A percentile compares a stretch with the other conserved stretches of the same genome.
These are phyloP conservation scores for Trachymyrmex septentrionalis DNA, from an alignment of 1,140 invertebrate genomes.

Conservation along the genomic window DNA sequence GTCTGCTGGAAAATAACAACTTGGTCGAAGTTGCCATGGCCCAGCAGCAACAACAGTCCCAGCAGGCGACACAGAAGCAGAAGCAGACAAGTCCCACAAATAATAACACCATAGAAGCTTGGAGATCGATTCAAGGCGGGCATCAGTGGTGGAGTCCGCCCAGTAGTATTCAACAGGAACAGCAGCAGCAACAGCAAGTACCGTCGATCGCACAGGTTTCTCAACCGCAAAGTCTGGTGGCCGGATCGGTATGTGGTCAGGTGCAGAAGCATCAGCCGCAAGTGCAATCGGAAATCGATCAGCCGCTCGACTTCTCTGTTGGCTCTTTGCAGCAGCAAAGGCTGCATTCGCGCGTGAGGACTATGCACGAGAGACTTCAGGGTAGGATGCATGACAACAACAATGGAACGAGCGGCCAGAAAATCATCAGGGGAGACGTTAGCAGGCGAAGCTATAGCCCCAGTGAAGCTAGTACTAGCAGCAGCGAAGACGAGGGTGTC, in stretches of 20 bases:
- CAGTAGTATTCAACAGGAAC: constrained; percentile 74
- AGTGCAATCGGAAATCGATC: constrained; percentile 82
- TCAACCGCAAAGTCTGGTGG: constrained; percentile 76
- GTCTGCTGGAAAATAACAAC: constrained; percentile 85
- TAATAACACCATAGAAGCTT: constrained; percentile 85
- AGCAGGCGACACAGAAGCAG: constrained; percentile 79
- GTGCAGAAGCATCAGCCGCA: constrained; percentile 79
- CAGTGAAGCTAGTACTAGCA: constrained; percentile 82
- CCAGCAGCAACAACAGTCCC: constrained; percentile 77
- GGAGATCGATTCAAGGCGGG: constrained; percentile 83
- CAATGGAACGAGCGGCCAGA: constrained; percentile 80
- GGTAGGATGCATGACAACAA: constrained; percentile 82
- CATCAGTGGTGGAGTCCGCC: constrained; percentile 85
- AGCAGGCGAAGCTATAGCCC: constrained; percentile 84
- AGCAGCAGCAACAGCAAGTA: constrained; percentile 71
- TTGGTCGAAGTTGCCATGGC: constrained; percentile 80
- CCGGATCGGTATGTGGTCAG: constrained; percentile 75
- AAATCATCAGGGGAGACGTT: constrained; percentile 72
- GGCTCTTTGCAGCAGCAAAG: constrained; percentile 84
- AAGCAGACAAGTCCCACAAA: constrained; percentile 85
- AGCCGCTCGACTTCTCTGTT: constrained; percentile 85
- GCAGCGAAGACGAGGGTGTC: constrained; percentile 85
- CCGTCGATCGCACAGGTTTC: constrained; percentile 70
- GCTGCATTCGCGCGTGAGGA: constrained; percentile 79
- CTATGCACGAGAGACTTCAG: constrained; percentile 82